Evolutionary conservation across 2,888 invertebrate species (phyloP).

Genomic region (Rotaria socialis): DNA sequence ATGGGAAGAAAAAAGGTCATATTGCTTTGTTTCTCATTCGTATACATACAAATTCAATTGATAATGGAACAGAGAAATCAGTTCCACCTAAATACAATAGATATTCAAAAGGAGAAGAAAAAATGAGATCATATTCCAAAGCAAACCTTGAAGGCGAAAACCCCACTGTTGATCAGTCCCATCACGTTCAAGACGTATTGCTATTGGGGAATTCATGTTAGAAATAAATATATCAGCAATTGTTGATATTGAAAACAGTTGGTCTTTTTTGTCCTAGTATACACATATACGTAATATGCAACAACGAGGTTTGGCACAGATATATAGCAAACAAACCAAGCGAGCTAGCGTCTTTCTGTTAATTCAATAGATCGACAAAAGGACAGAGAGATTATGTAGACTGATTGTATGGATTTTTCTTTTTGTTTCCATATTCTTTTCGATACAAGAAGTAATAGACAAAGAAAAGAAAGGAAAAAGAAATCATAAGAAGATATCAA

Average conservation of each 20-base stretch:
- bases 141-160: constrained; percentile 41
- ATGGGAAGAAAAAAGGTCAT: neutral
- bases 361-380: neutral
- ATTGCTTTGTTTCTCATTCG: neutral
- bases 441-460: neutral
- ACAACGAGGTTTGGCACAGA: neutral
- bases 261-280: neutral
- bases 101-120: neutral
- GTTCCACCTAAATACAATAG: constrained; percentile 16
- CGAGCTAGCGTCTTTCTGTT: neutral
- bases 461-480: neutral
- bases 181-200: constrained; percentile 36
- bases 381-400: neutral
- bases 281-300: neutral
- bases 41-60: neutral
- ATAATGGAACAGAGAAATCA: constrained; percentile 41
- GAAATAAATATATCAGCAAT: neutral
- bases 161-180: constrained; percentile 37
- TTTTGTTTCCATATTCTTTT: neutral
- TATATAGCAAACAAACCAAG: neutral
- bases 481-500: neutral
- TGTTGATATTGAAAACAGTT: neutral
- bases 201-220: neutral
- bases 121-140: neutral
- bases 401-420: neutral